These are phyloP conservation scores for Ischnus inquisitorius DNA, from an alignment of 2,888 invertebrate genomes.

Conservation along the genomic window DNA sequence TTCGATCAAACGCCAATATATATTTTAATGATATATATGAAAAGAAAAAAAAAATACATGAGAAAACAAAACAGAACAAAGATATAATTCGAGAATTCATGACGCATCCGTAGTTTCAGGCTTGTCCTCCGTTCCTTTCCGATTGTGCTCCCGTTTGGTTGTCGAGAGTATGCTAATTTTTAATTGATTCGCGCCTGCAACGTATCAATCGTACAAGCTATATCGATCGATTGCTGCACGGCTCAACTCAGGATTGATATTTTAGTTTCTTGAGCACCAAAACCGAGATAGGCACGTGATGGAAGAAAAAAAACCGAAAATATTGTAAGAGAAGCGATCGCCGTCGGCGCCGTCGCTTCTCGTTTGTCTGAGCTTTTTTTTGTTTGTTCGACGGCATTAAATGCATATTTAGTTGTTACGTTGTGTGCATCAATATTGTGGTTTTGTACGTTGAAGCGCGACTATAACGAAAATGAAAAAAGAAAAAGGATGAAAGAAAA, in stretches of 20 bases:
- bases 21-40: not conserved
- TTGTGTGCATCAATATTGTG: conserved; percentile 64
- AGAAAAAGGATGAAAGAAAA: conserved; percentile 15
- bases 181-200: conserved; percentile 25
- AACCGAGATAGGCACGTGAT: conserved; percentile 17
- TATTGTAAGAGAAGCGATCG: not conserved
- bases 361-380: conserved; percentile 51
- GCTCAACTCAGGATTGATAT: conserved; percentile 42
- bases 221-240: conserved; percentile 33
- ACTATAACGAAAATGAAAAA: conserved; percentile 25
- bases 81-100: conserved; percentile 19
- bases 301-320: not conserved
- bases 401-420: conserved; percentile 55
- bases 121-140: conserved; percentile 22
- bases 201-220: conserved; percentile 10
- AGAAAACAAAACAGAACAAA: not conserved
- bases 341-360: conserved; percentile 19
- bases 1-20: not conserved
- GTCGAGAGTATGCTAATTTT: conserved; percentile 41
- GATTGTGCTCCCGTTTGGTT: not conserved
- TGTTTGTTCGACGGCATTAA: conserved; percentile 38
- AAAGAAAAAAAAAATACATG: not conserved
- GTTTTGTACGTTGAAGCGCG: conserved; percentile 60
- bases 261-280: conserved; percentile 54
- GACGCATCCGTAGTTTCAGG: conserved; percentile 55